These are phyloP conservation scores for Lepus timidus DNA, from an alignment of 2,113 vertebrate genomes.

Conservation along the genomic window DNA sequence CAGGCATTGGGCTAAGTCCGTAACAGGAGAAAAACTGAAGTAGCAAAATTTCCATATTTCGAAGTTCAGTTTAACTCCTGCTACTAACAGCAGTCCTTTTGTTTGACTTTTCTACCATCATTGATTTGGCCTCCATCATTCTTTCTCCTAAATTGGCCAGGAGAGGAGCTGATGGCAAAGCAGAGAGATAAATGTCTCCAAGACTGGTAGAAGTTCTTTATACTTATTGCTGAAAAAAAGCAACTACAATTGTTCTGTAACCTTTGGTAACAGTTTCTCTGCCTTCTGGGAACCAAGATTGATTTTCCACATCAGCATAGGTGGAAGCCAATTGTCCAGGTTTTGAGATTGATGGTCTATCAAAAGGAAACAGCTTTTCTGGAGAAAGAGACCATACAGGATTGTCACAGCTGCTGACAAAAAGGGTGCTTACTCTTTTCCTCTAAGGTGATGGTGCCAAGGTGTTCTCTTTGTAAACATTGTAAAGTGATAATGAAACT, in stretches of 20 bases:
- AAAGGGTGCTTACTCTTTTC: conserved; percentile 24
- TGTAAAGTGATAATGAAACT: conserved; percentile 43
- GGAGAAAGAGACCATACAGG: conserved; percentile 52
- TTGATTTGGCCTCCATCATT: conserved; percentile 26
- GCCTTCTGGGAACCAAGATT: conserved; percentile 80
- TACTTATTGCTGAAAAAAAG: conserved; percentile 63
- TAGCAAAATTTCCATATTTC: conserved; percentile 15
- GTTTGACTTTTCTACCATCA: not conserved
- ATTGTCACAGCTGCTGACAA: conserved; percentile 57
- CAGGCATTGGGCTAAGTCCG: conserved; percentile 27
- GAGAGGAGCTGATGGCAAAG: not conserved
- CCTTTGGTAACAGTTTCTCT: conserved; percentile 65
- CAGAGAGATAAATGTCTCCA: conserved; percentile 43
- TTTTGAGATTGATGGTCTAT: conserved; percentile 75
- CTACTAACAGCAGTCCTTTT: not conserved
- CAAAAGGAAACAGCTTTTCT: conserved; percentile 74
- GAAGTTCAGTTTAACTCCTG: conserved; percentile 5
- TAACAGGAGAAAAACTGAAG: conserved; percentile 4
- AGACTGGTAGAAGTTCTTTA: conserved; percentile 42
- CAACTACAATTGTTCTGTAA: conserved; percentile 66
- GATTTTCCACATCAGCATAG: conserved; percentile 80
- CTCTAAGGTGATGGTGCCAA: conserved; percentile 38
- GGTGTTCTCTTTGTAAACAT: not conserved
- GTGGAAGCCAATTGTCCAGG: conserved; percentile 74
- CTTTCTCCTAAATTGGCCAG: not conserved